Evolutionary conservation across 2,888 invertebrate species (phyloP).

Genomic region (Kuschelorhynchus macadamiae): DNA sequence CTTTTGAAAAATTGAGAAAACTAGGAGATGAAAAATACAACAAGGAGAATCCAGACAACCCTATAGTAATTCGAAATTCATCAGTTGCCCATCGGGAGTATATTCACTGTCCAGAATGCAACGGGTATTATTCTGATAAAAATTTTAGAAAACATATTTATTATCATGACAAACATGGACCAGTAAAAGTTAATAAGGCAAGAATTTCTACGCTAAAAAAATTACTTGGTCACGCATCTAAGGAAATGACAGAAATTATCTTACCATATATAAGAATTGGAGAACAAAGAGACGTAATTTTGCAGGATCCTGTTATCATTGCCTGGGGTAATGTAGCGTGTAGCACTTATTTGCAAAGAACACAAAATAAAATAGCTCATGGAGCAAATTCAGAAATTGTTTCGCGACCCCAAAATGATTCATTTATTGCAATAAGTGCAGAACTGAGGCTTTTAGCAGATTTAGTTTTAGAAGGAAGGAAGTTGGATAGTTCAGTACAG

Average conservation of each 20-base stretch:
- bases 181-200: neutral
- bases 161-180: neutral
- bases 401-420: neutral
- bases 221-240: neutral
- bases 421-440: neutral
- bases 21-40: neutral
- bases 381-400: neutral
- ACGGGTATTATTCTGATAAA: neutral
- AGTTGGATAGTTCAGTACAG: neutral
- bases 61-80: neutral
- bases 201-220: neutral
- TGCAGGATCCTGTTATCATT: neutral
- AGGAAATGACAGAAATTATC: neutral
- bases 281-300: neutral
- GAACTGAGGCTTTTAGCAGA: neutral
- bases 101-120: neutral
- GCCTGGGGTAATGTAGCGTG: neutral
- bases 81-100: neutral
- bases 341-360: neutral
- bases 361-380: neutral
- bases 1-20: neutral
- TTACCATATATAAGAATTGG: neutral
- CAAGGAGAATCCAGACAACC: neutral
- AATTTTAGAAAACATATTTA: neutral
- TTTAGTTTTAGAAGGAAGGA: neutral